phyloP scores from a whole-genome alignment of 1,140 invertebrate genomes.

The Teleopsis dalmanni region DNA sequence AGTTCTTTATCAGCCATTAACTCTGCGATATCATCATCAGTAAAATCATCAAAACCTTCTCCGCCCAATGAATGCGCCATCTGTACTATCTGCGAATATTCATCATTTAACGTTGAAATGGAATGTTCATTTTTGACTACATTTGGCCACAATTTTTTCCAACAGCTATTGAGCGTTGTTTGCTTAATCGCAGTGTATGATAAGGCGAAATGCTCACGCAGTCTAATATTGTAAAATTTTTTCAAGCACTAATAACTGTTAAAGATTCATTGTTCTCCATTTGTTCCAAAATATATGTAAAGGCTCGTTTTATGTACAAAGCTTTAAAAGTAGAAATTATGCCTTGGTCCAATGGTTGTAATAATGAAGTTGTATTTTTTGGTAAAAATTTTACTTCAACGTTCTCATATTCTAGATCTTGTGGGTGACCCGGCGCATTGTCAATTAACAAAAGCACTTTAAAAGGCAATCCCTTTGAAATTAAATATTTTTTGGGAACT shows the following conservation, averaged over 20 bases:
- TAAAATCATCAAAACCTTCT: slow-evolving; percentile 19
- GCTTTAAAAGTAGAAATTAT: slow-evolving; percentile 28
- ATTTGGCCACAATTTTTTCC: slow-evolving; percentile 18
- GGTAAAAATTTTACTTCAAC: slow-evolving; percentile 42
- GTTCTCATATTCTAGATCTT: slow-evolving; percentile 23
- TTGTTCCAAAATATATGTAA: slow-evolving; percentile 17
- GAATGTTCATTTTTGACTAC: neutral
- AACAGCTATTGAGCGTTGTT: slow-evolving; percentile 14
- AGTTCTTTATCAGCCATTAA: slow-evolving; percentile 12
- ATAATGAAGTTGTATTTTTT: slow-evolving; percentile 18
- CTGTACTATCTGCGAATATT: slow-evolving; percentile 12
- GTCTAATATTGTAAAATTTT: slow-evolving; percentile 18
- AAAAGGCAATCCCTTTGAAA: slow-evolving; percentile 35
- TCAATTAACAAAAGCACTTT: slow-evolving; percentile 46
- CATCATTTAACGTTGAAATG: neutral
- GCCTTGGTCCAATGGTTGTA: slow-evolving; percentile 45
- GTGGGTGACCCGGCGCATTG: slow-evolving; percentile 42
- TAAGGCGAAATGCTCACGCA: slow-evolving; percentile 12
- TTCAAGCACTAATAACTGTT: slow-evolving; percentile 15
- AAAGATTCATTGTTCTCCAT: slow-evolving; percentile 14
- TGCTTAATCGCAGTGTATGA: slow-evolving; percentile 15
- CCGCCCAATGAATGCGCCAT: slow-evolving; percentile 10
- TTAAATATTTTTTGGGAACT: slow-evolving; percentile 30
- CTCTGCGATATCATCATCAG: neutral
- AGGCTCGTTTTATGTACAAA: slow-evolving; percentile 12